Evolutionary conservation across 1,140 invertebrate species (phyloP), one percentile per base, ranked within the genome.

Genomic region (Drosophila santomea): DNA sequence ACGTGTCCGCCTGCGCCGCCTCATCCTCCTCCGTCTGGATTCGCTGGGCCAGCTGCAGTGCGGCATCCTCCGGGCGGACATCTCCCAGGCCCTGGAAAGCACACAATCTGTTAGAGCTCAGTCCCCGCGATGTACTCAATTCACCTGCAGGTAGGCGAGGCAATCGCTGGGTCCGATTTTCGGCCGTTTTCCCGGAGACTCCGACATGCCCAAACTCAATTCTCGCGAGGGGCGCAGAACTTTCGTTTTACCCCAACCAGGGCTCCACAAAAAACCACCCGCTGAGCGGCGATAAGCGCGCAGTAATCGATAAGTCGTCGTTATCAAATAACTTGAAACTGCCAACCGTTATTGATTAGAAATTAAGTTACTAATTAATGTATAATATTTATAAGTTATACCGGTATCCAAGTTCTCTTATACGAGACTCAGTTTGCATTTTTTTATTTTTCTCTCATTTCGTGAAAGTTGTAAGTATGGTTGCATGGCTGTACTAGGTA

Each of bases 61-160:
- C 73, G 28, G 84, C 83, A 28, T 83, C 72, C 32, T 76, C 68
- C 14, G 80, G 84, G 36, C 17, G 43, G 11, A 78, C 84, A 57
- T 83, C 80, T 11, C 72, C 84, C 23, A 89, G 62, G 7, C 50
- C 56, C 82, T 88, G 23, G 11, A 32, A 15, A 0, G 14, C 6
- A 45, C 41, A 10, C 8, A 12, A 17, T 28, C 2, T 5, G 20
- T 71, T 68, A 36, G 3, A 20, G 28, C 1, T 36, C 0, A 4
- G 4, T 6, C 4, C 2, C 1, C 7, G 1, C 0, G 2, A n/a
- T 3, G 5, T 12, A 2, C 1, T 4, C 2, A 32, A 39, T 44
- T 41, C 51, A 84, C 80, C 81, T 80, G 61, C 44, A 84, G 32
- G 28, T 84, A 84, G 11, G 35, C 28, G 7, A 84, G 62, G 28